A percentile compares a stretch with the other conserved stretches of the same genome.
phyloP scores from a whole-genome alignment of 2,797 vertebrate genomes.

The Coluber constrictor region DNA sequence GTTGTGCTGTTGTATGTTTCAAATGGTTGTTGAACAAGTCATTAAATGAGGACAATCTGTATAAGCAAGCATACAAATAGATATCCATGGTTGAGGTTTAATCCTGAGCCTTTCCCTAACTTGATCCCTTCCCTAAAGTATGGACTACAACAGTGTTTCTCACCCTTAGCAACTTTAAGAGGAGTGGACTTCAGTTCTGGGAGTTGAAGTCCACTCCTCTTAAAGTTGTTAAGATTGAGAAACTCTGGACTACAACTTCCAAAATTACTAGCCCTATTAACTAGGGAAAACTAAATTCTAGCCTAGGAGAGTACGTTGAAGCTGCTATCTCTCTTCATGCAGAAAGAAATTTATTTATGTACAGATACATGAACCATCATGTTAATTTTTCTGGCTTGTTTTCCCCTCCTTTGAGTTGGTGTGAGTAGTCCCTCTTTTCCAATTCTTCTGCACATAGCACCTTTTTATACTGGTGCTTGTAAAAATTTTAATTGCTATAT shows the following conservation, averaged over 20 bases:
- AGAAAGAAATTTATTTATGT: background rate
- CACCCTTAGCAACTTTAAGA: background rate
- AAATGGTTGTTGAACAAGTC: background rate
- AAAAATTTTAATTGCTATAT: background rate
- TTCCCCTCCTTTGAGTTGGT: background rate
- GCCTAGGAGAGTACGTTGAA: background rate
- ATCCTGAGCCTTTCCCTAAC: background rate
- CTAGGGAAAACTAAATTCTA: background rate
- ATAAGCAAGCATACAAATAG: background rate
- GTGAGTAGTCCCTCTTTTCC: background rate
- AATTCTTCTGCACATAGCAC: background rate
- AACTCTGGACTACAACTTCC: background rate
- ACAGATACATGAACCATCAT: background rate
- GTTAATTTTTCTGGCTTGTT: background rate
- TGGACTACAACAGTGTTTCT: background rate
- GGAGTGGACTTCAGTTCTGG: background rate
- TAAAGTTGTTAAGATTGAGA: background rate
- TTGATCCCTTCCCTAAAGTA: background rate
- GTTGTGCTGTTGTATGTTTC: background rate
- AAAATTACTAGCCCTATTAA: background rate
- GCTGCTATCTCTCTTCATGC: background rate
- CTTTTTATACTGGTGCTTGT: background rate
- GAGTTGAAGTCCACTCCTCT: background rate
- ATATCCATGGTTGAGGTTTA: background rate
- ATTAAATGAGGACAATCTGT: background rate